These are phyloP conservation scores for Xiphophorus hellerii DNA, from an alignment of 2,113 vertebrate genomes.

Conservation along the genomic window DNA sequence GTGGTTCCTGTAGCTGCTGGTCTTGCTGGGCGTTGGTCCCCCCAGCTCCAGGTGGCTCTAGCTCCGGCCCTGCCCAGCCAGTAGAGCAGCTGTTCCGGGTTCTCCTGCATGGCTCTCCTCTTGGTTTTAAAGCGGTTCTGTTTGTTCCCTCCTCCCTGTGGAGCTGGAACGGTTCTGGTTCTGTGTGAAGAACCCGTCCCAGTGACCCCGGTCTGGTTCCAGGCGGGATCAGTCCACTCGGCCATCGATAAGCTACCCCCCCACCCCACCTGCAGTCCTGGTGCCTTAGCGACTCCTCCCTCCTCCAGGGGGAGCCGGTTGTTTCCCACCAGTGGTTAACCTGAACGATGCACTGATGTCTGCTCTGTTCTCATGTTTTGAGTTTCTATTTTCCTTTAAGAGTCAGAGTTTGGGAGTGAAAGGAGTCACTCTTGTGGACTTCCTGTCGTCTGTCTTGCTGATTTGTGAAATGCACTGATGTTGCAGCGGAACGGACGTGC, in stretches of 20 bases:
- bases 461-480: constrained; percentile 91
- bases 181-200: no score
- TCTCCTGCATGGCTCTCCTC: constrained; percentile 32
- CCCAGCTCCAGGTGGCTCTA: no score
- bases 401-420: constrained; percentile 14
- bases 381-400: neutral
- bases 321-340: constrained; percentile 45
- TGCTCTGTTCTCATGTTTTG: constrained; percentile 33
- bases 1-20: neutral
- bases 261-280: constrained; percentile 68
- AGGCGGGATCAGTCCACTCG: constrained; percentile 23
- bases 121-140: constrained; percentile 53
- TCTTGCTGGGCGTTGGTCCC: no score
- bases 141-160: constrained; percentile 25
- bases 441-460: constrained; percentile 76
- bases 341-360: constrained; percentile 37
- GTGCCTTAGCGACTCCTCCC: constrained; percentile 88
- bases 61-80: neutral
- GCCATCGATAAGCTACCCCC: constrained; percentile 84
- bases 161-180: no score
- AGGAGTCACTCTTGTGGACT: constrained; percentile 15
- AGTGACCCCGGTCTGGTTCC: neutral
- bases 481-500: constrained; percentile 79
- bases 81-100: constrained; percentile 4
- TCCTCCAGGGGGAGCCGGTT: constrained; percentile 80